Percentiles rank a stretch among this genome's conserved stretches.
phyloP scores from a whole-genome alignment of 1,140 invertebrate genomes.

The Plectrocnemia conspersa region DNA sequence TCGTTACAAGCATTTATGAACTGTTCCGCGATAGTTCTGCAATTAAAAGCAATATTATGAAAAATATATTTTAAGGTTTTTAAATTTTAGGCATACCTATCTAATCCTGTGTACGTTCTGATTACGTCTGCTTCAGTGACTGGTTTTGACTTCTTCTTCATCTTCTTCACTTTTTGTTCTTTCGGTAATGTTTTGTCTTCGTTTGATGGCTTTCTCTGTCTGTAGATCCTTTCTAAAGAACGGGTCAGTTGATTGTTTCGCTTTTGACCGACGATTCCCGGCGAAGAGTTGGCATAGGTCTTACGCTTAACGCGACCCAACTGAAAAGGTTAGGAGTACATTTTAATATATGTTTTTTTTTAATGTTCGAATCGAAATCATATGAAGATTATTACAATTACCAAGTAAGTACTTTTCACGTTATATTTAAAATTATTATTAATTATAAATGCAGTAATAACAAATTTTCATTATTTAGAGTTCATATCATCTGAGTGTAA shows the following conservation, averaged over 20 bases:
- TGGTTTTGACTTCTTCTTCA: conserved; percentile 21
- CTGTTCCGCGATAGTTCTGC: conserved; percentile 58
- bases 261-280: conserved; percentile 16
- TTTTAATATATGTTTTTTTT: too few species aligned
- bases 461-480: too few species aligned
- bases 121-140: conserved; percentile 53
- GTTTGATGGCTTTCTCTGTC: conserved; percentile 38
- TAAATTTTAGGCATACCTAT: conserved; percentile 41
- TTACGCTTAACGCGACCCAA: conserved; percentile 43
- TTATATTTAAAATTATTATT: too few species aligned
- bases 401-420: too few species aligned
- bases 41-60: conserved; percentile 13
- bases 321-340: too few species aligned
- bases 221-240: conserved; percentile 49
- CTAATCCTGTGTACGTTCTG: conserved; percentile 58
- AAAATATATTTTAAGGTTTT: neutral
- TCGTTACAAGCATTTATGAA: conserved; percentile 58
- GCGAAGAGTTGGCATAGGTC: conserved; percentile 22
- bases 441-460: too few species aligned
- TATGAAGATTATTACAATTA: too few species aligned
- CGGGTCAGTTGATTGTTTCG: conserved; percentile 34
- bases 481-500: too few species aligned
- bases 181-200: conserved; percentile 18
- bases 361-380: too few species aligned
- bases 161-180: conserved; percentile 18